Conservation (phyloP, 2,888 invertebrate genomes). For the Lamellibrachia satsuma region DNA sequence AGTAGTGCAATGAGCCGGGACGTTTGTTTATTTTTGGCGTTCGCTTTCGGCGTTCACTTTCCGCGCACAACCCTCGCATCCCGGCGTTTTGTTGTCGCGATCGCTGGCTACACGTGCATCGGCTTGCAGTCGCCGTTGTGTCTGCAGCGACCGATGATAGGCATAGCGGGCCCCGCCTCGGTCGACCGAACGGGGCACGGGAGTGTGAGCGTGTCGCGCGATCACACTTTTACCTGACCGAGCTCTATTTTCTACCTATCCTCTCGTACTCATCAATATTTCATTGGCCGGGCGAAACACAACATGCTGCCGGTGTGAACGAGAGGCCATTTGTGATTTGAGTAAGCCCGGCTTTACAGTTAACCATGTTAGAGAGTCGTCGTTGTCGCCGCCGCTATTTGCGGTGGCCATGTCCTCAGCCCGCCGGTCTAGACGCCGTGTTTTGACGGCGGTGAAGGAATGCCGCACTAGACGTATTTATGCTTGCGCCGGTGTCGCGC, state of each 20-base stretch:
- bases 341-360: background rate
- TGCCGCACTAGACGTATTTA: background rate
- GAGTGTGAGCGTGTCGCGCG: background rate
- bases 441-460: conserved; percentile 13
- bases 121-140: background rate
- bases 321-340: conserved; percentile 5
- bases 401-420: background rate
- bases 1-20: background rate
- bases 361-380: background rate
- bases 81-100: background rate
- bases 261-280: conserved; percentile 13
- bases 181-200: conserved; percentile 5
- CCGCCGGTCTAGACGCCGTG: conserved; percentile 9
- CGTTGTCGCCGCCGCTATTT: background rate
- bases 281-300: conserved; percentile 17
- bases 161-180: background rate
- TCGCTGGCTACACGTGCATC: background rate
- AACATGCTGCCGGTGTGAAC: background rate
- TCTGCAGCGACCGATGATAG: background rate
- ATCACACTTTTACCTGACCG: conserved; percentile 1
- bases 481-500: background rate
- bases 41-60: background rate
- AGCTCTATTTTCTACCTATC: background rate
- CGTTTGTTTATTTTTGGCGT: background rate
- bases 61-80: background rate